These are phyloP conservation scores for Coreius guichenoti DNA, from an alignment of 2,797 vertebrate genomes.

Conservation along the genomic window DNA sequence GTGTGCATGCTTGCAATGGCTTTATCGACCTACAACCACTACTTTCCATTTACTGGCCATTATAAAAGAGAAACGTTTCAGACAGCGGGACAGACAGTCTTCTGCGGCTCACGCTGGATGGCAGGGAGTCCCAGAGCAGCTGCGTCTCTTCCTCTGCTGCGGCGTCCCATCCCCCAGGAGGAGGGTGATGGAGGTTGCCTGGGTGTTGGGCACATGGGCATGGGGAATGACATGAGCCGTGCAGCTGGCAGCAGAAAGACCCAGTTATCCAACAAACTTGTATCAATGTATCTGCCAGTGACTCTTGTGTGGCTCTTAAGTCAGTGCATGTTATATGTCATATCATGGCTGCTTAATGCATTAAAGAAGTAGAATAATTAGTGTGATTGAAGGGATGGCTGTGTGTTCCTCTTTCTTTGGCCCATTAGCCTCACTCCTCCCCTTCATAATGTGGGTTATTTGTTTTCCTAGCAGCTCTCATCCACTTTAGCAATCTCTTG, in stretches of 20 bases:
- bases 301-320: background rate
- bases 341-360: background rate
- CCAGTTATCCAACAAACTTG: background rate
- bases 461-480: conserved; percentile 31
- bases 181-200: conserved; percentile 1
- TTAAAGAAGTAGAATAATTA: conserved; percentile 19
- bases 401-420: conserved; percentile 5
- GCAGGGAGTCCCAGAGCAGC: conserved; percentile 36
- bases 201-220: conserved; percentile 20
- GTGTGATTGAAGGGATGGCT: conserved; percentile 10
- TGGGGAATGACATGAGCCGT: background rate
- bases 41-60: conserved; percentile 13
- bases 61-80: conserved; percentile 17
- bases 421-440: conserved; percentile 7
- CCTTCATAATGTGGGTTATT: conserved; percentile 31
- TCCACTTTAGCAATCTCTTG: conserved; percentile 35
- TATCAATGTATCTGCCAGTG: background rate
- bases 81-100: background rate
- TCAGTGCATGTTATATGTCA: background rate
- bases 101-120: background rate
- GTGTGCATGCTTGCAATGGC: background rate
- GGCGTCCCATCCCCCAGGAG: conserved; percentile 8
- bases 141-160: conserved; percentile 15
- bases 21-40: conserved; percentile 7
- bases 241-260: background rate